Evolutionary conservation across 2,113 vertebrate genomes (phyloP).

Genomic region (Carassius auratus): DNA sequence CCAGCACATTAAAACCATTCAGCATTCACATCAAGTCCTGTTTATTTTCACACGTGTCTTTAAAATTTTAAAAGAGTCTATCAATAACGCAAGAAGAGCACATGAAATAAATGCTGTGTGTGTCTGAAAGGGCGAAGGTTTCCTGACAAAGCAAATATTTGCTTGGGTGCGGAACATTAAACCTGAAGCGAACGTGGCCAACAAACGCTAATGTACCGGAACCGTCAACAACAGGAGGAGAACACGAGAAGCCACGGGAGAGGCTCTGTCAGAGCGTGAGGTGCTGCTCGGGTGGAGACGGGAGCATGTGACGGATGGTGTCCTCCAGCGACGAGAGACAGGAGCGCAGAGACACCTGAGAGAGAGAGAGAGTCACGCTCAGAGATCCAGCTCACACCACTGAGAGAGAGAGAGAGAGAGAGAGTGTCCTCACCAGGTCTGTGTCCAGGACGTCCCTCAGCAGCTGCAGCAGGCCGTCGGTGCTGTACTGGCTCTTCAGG

Average conservation of each 20-base stretch:
- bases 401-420: constrained; percentile 60
- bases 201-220: not conserved
- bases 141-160: constrained; percentile 31
- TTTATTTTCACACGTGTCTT: constrained; percentile 25
- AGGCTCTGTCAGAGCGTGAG: constrained; percentile 45
- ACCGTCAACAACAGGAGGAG: not conserved
- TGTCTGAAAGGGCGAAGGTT: constrained; percentile 16
- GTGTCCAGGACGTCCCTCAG: constrained; percentile 80
- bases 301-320: constrained; percentile 74
- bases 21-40: not conserved
- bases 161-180: constrained; percentile 14
- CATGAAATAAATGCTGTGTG: not conserved
- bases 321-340: constrained; percentile 84
- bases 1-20: not conserved
- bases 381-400: constrained; percentile 45
- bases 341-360: constrained; percentile 80
- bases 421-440: constrained; percentile 81
- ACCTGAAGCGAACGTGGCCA: not conserved
- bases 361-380: not conserved
- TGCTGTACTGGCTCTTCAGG: constrained; percentile 33
- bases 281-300: constrained; percentile 56
- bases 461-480: constrained; percentile 75
- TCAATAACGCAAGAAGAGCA: not conserved
- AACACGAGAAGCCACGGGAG: not conserved
- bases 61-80: constrained; percentile 5